Evolutionary conservation across 2,888 invertebrate genomes (phyloP).

Genomic region (Aporophyla nigra): DNA sequence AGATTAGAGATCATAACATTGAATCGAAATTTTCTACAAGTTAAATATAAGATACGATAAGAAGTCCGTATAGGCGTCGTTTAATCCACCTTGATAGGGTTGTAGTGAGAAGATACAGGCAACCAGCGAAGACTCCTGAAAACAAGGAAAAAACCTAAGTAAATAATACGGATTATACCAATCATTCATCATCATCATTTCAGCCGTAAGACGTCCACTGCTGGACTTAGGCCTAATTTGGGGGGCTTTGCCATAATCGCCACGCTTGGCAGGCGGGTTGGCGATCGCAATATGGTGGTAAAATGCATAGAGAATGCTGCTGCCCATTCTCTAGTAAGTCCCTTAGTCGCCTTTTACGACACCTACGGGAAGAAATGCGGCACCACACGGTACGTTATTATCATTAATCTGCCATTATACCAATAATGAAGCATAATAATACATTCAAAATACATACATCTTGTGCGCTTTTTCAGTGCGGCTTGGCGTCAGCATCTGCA

Average conservation of each 20-base stretch:
- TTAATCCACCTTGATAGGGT: constrained; percentile 80
- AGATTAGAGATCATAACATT: constrained; percentile 64
- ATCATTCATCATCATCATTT: too few relatives aligned
- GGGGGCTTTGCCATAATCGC: too few relatives aligned
- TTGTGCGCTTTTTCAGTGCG: constrained; percentile 65
- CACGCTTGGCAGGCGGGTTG: too few relatives aligned
- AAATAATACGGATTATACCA: background rate
- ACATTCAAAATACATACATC: constrained; percentile 58
- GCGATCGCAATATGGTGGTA: too few relatives aligned
- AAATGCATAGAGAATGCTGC: too few relatives aligned
- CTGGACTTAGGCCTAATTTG: too few relatives aligned
- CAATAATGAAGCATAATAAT: background rate
- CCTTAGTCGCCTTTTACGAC: too few relatives aligned
- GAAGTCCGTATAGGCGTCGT: constrained; percentile 27
- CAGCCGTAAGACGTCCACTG: too few relatives aligned
- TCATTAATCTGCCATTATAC: too few relatives aligned
- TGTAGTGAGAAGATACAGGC: constrained; percentile 64
- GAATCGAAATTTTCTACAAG: constrained; percentile 67
- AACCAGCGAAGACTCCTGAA: constrained; percentile 77
- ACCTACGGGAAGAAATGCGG: too few relatives aligned
- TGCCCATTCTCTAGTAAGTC: too few relatives aligned
- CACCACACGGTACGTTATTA: too few relatives aligned
- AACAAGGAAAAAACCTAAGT: constrained; percentile 54
- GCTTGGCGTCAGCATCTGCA: constrained; percentile 74
- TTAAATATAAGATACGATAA: constrained; percentile 40